Conservation (phyloP, 2,797 vertebrate species). For the Protonibea diacanthus region DNA sequence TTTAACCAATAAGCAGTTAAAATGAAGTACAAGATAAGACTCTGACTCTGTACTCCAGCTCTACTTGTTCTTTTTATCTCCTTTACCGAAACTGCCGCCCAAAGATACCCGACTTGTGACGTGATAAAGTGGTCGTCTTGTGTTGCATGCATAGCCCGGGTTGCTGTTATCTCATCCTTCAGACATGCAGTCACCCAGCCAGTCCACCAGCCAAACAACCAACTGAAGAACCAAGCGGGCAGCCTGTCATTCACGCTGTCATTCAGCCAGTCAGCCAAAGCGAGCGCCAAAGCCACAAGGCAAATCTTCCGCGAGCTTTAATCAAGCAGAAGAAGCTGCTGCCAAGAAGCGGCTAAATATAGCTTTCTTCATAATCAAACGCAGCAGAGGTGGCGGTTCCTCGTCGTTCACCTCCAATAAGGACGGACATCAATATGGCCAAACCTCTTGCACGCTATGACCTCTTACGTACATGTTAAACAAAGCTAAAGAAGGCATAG, state of each 20-base stretch:
- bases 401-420: conserved; percentile 17
- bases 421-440: background rate
- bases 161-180: conserved; percentile 24
- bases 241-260: conserved; percentile 47
- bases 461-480: background rate
- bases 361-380: conserved; percentile 65
- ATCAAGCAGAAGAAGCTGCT: conserved; percentile 71
- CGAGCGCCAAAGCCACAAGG: conserved; percentile 49
- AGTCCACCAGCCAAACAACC: conserved; percentile 4
- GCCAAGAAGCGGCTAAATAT: conserved; percentile 68
- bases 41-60: background rate
- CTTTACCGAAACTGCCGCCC: conserved; percentile 14
- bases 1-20: too few species aligned
- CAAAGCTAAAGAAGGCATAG: background rate
- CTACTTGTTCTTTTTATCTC: background rate
- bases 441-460: background rate
- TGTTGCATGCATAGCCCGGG: background rate
- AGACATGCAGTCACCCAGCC: conserved; percentile 25
- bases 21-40: background rate
- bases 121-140: conserved; percentile 9
- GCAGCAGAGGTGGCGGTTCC: conserved; percentile 40
- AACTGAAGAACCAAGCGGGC: conserved; percentile 14
- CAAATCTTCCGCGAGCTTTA: conserved; percentile 67
- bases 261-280: conserved; percentile 35
- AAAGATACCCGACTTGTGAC: conserved; percentile 15